Base-by-base conservation (phyloP, 2,888 invertebrate species). In the Hyalella azteca region DNA sequence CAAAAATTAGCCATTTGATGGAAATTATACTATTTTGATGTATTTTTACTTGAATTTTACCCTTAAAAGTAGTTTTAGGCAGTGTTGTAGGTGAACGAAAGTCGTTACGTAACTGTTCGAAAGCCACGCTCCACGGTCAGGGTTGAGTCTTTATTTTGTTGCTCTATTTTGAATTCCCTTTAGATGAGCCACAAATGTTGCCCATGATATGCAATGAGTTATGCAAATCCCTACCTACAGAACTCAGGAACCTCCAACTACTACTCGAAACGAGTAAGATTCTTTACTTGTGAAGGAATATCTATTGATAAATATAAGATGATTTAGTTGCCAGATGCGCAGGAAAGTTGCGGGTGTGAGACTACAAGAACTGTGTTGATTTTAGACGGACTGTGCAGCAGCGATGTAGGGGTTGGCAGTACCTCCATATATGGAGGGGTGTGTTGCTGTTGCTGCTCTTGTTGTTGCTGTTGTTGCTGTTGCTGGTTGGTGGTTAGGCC, bases 121-220 rank as follows among this genome's bases (percentile, higher is more conserved):
- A 66, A 66, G 66, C 29, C 36, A 66, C 11, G 26, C 66, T 36
- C 66, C 66, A 66, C 39, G 66, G 66, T 66, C 66, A 66, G 66
- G 66, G 66, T 66, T 66, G 36, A 39, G n/a, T 1, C 13, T 29
- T 66, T 66, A 66, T 66, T 66, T 66, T 19, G 9, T 11, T 7
- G 36, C 29, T 66, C 36, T 66, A 66, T 66, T 66, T 66, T 66
- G 66, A 66, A 66, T 66, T 66, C 66, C 66, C 66, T 66, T 66
- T 15, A 36, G 66, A 15, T 66, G 66, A 66, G 66, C 13, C 66
- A 66, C 66, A 36, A 36, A 66, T 36, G 66, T 66, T 15, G 36
- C 13, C 36, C 66, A 66, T 39, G 66, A 66, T 66, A 66, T 66
- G 66, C 66, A 66, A 66, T 66, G 66, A 66, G 66, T 66, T 66